Evolutionary conservation across 2,888 invertebrate species (phyloP).

Genomic region (Aromia moschata): DNA sequence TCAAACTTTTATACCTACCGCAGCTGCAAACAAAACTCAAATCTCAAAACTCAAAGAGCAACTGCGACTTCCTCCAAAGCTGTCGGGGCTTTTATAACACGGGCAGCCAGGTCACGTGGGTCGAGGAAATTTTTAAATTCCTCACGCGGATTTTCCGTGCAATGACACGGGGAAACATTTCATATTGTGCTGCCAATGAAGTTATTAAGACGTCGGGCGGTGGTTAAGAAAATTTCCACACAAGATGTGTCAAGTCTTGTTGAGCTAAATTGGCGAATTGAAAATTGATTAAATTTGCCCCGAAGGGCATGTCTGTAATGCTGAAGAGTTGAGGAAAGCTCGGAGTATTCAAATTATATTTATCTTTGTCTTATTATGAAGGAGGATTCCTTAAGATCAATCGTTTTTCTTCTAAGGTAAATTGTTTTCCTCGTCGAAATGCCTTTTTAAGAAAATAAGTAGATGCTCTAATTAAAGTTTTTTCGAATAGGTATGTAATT

Average conservation of each 20-base stretch:
- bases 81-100: conserved; percentile 30
- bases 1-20: no score
- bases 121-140: conserved; percentile 38
- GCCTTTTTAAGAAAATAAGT: no score
- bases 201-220: conserved; percentile 31
- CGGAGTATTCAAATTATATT: not conserved
- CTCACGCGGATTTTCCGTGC: conserved; percentile 30
- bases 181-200: conserved; percentile 36
- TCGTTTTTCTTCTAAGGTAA: no score
- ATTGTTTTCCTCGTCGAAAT: no score
- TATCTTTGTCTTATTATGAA: no score
- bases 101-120: conserved; percentile 15
- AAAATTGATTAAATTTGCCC: conserved; percentile 32
- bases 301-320: conserved; percentile 6
- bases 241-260: conserved; percentile 28
- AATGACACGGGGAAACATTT: conserved; percentile 37
- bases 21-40: conserved; percentile 4
- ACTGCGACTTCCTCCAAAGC: conserved; percentile 5
- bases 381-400: no score
- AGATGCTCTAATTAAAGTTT: no score
- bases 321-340: conserved; percentile 7
- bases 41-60: conserved; percentile 16
- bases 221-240: conserved; percentile 27
- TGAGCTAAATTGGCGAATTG: conserved; percentile 21
- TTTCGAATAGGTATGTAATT: no score